A percentile compares a stretch with the other conserved stretches of the same genome.
phyloP scores from a whole-genome alignment of 2,888 invertebrate species.

The Marronus borbonicus region DNA sequence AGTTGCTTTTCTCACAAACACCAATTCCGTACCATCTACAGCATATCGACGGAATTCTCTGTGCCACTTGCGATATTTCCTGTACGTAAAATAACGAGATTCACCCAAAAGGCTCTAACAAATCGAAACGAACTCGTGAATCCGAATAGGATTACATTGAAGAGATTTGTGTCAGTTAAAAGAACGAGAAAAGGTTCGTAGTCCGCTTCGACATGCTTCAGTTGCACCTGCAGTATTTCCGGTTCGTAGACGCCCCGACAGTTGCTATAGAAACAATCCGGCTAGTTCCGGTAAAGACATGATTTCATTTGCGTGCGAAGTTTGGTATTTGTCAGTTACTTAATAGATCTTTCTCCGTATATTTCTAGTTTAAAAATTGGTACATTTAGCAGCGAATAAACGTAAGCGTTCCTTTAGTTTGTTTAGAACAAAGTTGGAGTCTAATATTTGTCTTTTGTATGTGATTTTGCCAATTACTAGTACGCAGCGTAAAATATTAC shows the following conservation, averaged over 20 bases:
- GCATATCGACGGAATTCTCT: too few relatives aligned
- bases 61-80: too few relatives aligned
- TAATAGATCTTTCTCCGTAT: too few relatives aligned
- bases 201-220: conserved; percentile 27
- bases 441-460: too few relatives aligned
- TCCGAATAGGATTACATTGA: conserved; percentile 1
- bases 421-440: too few relatives aligned
- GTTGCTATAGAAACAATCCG: conserved; percentile 37
- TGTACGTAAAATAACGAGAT: conserved; percentile 1
- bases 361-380: too few relatives aligned
- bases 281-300: background rate
- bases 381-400: too few relatives aligned
- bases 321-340: background rate
- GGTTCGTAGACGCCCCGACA: conserved; percentile 33
- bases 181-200: conserved; percentile 39
- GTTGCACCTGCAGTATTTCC: conserved; percentile 52
- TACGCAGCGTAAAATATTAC: too few relatives aligned
- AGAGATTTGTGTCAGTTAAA: conserved; percentile 20
- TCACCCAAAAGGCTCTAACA: background rate
- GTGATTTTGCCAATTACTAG: too few relatives aligned
- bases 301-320: background rate
- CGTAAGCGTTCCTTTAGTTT: too few relatives aligned
- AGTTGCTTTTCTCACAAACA: too few relatives aligned
- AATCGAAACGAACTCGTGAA: conserved; percentile 4
- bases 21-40: too few relatives aligned